Conservation (phyloP, 2,888 invertebrate species). For the Plemyria rubiginata region DNA sequence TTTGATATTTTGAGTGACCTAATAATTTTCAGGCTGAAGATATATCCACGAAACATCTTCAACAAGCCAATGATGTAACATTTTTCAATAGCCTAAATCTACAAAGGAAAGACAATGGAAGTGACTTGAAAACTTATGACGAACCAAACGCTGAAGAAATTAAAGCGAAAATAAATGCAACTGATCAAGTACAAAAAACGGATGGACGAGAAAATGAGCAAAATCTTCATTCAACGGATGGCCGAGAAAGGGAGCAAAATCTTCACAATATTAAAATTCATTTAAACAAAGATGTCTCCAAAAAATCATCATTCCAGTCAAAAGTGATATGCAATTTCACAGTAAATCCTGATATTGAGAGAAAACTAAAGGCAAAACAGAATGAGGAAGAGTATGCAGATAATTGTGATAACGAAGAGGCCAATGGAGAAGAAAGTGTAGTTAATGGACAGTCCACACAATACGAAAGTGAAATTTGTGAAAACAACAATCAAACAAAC, state of each 20-base stretch:
- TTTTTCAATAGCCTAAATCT: conserved; percentile 32
- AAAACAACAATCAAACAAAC: background rate
- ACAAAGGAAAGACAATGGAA: conserved; percentile 7
- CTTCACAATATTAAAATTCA: conserved; percentile 7
- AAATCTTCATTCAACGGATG: background rate
- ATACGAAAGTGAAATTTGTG: background rate
- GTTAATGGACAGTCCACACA: background rate
- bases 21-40: conserved; percentile 26
- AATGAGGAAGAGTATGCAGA: conserved; percentile 42
- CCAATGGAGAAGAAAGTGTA: background rate
- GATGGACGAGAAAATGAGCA: background rate
- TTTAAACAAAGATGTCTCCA: conserved; percentile 11
- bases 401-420: conserved; percentile 27
- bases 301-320: conserved; percentile 2
- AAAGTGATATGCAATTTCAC: conserved; percentile 31
- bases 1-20: background rate
- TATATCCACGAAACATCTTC: background rate
- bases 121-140: conserved; percentile 9
- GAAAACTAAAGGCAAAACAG: conserved; percentile 22
- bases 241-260: background rate
- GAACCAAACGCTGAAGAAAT: conserved; percentile 7
- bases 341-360: conserved; percentile 32
- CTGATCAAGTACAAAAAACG: background rate
- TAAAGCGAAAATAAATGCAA: conserved; percentile 4
- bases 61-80: conserved; percentile 6